phyloP scores from a whole-genome alignment of 2,888 invertebrate species.

The Drosophila yooni region DNA sequence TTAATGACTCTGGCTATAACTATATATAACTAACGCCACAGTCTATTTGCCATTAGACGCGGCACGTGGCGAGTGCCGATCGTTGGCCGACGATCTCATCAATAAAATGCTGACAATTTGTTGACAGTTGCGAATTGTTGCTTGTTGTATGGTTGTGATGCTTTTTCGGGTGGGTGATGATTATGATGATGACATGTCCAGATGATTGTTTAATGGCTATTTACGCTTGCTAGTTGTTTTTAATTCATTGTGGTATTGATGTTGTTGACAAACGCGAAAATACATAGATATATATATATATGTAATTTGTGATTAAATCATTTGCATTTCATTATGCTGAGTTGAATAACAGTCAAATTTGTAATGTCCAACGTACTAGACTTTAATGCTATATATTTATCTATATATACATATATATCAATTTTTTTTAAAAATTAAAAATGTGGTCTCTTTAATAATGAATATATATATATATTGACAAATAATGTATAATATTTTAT shows the following conservation, averaged over 20 bases:
- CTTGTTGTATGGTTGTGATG: conserved; percentile 16
- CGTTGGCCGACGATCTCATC: conserved; percentile 54
- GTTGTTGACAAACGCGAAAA: conserved; percentile 12
- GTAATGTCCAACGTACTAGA: not conserved
- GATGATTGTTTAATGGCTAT: conserved; percentile 55
- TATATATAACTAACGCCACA: conserved; percentile 8
- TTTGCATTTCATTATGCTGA: conserved; percentile 3
- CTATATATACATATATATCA: not conserved
- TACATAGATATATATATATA: not conserved
- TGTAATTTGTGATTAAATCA: conserved; percentile 11
- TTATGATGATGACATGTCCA: conserved; percentile 28
- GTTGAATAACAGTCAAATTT: conserved; percentile 1
- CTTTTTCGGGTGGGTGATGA: conserved; percentile 39
- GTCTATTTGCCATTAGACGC: conserved; percentile 27
- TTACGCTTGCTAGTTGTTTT: conserved; percentile 16
- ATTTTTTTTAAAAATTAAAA: not conserved
- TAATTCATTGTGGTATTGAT: conserved; percentile 11
- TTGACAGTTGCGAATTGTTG: conserved; percentile 58
- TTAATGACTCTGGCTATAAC: conserved; percentile 9
- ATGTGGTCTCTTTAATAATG: not conserved
- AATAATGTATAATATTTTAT: not conserved
- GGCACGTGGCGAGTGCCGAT: conserved; percentile 62
- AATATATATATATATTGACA: not conserved
- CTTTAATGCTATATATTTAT: not conserved
- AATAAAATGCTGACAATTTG: conserved; percentile 72